Evolutionary conservation across 1,140 invertebrate species (phyloP), one percentile per base, ranked within the genome.

Genomic region (Lordiphosa stackelbergi): DNA sequence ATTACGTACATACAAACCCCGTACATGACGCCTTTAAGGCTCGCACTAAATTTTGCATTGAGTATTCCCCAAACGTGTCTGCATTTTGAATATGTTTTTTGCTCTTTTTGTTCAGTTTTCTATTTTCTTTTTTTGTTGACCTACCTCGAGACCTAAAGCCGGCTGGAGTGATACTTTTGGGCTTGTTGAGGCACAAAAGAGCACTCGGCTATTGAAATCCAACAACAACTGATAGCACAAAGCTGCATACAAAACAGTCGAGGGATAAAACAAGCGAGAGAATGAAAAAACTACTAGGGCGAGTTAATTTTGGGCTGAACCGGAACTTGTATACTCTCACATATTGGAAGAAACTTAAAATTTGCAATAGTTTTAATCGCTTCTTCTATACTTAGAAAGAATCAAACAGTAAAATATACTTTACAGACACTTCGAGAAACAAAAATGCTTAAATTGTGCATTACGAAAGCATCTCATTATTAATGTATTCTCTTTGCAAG

Each of bases 151-250:
- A 52, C 45, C 62, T 43, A 11, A 12, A 46, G 64, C 64, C 53
- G 38, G 19, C 45, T 55, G 41, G 47, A 78, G 69, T 73, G 65
- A 65, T 77, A 56, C 56, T 69, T 68, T 69, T 58, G 66, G 72
- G 54, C 66, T 68, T 51, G 62, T 69, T 64, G 58, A 57, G 60
- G 61, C 70, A 69, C 65, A 62, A 66, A 73, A 70, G 54, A 69
- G 69, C 66, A 73, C 69, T 79, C 46, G 60, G 38, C 57, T 66
- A 73, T 79, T 73, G 61, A 73, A 78, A 73, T 61, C 69, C 51
- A 31, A 40, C 59, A 77, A 64, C 69, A 79, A 59, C 74, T 73
- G 74, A 78, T 79, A 66, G 56, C 66, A 70, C 46, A 28, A 28
- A 43, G 49, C 65, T 70, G 74, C 74, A 78, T 79, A 79, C 66